Evolutionary conservation across 2,888 invertebrate genomes (phyloP).

Genomic region (Hedya salicella): DNA sequence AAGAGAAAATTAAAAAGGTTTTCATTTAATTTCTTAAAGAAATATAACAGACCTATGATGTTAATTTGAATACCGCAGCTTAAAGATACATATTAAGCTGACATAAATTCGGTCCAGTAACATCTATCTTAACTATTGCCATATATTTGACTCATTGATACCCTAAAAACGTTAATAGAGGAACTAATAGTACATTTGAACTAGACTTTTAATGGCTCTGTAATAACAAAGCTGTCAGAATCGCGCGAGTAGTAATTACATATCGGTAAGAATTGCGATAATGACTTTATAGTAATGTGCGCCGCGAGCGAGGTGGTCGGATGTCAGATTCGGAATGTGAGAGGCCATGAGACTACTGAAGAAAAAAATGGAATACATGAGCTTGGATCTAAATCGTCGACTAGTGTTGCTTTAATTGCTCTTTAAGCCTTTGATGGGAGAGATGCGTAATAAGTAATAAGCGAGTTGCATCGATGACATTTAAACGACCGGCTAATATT

Average conservation of each 20-base stretch:
- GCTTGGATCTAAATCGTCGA: too few relatives aligned
- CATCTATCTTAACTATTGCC: conserved; percentile 8
- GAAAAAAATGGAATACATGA: too few relatives aligned
- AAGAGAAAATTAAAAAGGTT: too few relatives aligned
- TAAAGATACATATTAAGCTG: too few relatives aligned
- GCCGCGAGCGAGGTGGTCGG: conserved; percentile 54
- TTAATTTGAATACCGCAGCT: too few relatives aligned
- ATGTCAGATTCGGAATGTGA: conserved; percentile 14
- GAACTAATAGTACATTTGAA: conserved; percentile 58
- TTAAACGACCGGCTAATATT: too few relatives aligned
- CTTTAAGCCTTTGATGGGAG: too few relatives aligned
- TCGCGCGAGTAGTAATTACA: conserved; percentile 66
- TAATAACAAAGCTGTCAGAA: conserved; percentile 50
- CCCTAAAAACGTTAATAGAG: conserved; percentile 52
- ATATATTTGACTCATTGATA: conserved; percentile 4
- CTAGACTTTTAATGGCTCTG: conserved; percentile 51
- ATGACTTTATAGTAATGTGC: conserved; percentile 68
- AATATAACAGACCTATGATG: too few relatives aligned
- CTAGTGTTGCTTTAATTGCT: too few relatives aligned
- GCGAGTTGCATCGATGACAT: too few relatives aligned
- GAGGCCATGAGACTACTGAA: conserved; percentile 7
- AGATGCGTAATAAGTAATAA: too few relatives aligned
- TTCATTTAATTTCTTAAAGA: too few relatives aligned
- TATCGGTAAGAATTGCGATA: conserved; percentile 66
- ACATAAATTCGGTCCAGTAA: not conserved